phyloP scores from a whole-genome alignment of 2,113 vertebrate genomes.

The Xiphorhynchus elegans region DNA sequence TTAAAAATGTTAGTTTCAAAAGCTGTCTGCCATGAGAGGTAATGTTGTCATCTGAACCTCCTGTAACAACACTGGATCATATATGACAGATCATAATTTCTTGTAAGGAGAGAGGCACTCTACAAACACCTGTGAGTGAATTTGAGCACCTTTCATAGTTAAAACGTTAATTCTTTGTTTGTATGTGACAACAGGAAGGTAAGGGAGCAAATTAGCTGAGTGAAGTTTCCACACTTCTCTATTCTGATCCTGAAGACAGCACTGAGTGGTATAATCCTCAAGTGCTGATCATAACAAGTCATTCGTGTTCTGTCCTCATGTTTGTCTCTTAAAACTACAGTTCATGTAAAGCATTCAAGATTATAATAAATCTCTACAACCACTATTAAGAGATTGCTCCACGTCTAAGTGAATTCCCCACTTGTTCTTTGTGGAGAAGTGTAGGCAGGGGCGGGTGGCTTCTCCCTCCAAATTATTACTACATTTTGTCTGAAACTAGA shows the following conservation, averaged over 20 bases:
- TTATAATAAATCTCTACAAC: neutral
- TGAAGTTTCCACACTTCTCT: neutral
- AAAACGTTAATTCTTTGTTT: neutral
- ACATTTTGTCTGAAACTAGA: neutral
- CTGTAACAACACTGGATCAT: neutral
- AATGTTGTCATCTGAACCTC: neutral
- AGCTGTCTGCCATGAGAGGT: neutral
- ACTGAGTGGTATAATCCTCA: neutral
- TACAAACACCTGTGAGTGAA: neutral
- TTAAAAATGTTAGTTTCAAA: neutral
- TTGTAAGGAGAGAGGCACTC: fast-evolving
- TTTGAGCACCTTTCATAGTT: neutral
- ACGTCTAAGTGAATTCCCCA: neutral
- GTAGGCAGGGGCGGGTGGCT: fast-evolving
- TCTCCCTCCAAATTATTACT: neutral
- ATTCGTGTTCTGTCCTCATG: neutral
- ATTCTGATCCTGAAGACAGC: neutral
- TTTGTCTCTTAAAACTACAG: neutral
- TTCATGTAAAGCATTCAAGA: neutral
- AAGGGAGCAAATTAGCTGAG: neutral
- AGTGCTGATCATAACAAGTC: neutral
- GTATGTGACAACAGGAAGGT: neutral
- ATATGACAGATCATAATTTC: neutral
- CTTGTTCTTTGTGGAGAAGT: neutral
- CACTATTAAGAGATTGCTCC: neutral